phyloP scores from a whole-genome alignment of 1,140 invertebrate species.

The Sitobion miscanthi region DNA sequence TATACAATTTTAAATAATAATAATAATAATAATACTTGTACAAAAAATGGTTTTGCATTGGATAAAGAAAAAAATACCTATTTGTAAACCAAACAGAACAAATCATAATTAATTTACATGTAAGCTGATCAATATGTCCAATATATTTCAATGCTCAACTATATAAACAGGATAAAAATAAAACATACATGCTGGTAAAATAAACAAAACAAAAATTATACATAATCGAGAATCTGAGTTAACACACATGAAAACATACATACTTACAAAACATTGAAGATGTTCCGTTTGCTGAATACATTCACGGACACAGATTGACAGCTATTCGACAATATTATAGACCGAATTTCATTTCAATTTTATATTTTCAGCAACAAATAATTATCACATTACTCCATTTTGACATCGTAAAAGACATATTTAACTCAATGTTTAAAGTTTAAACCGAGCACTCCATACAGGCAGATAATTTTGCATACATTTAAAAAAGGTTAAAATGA shows the following conservation, averaged over 20 bases:
- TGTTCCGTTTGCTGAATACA: conserved; percentile 48
- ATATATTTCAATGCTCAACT: background rate
- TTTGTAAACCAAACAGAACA: conserved; percentile 12
- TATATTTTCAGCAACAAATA: conserved; percentile 1
- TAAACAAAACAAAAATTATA: conserved; percentile 45
- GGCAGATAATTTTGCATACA: conserved; percentile 25
- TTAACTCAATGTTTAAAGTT: conserved; percentile 19
- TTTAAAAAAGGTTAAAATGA: background rate
- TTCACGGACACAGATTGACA: conserved; percentile 30
- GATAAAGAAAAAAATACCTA: conserved; percentile 2
- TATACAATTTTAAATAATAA: conserved; percentile 4
- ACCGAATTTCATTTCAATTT: conserved; percentile 17
- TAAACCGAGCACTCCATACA: conserved; percentile 3
- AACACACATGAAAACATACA: conserved; percentile 44
- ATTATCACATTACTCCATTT: conserved; percentile 18
- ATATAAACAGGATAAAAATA: conserved; percentile 2
- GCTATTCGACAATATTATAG: conserved; percentile 41
- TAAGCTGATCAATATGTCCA: conserved; percentile 6
- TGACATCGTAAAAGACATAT: background rate
- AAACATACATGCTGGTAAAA: conserved; percentile 31
- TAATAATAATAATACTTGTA: background rate
- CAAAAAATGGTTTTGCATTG: background rate
- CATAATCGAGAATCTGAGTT: background rate
- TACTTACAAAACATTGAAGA: conserved; percentile 51
- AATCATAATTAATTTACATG: background rate